Percentiles rank a stretch among this genome's conserved stretches.
Conservation (phyloP, 2,888 invertebrate genomes). For the Timandra comae region DNA sequence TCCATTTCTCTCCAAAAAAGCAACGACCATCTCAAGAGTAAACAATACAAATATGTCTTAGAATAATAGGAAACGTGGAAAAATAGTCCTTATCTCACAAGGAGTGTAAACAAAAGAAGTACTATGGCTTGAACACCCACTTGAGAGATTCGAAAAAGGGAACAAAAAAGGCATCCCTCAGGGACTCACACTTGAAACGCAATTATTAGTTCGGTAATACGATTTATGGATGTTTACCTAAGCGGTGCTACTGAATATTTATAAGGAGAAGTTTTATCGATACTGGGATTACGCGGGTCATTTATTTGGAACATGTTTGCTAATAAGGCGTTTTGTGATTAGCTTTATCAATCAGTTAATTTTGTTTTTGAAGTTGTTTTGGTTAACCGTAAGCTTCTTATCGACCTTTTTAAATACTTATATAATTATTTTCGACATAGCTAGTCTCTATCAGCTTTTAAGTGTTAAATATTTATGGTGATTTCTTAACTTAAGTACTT, state of each 20-base stretch:
- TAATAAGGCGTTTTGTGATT: no score
- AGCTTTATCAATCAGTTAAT: no score
- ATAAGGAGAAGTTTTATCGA: conserved; percentile 17
- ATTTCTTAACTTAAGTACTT: no score
- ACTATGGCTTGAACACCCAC: conserved; percentile 39
- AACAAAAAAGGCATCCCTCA: conserved; percentile 28
- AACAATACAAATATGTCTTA: not conserved
- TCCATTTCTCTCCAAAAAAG: not conserved
- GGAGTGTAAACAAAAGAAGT: conserved; percentile 45
- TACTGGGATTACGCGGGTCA: conserved; percentile 6
- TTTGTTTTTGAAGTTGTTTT: no score
- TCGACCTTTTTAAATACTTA: no score
- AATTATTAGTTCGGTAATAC: conserved; percentile 50
- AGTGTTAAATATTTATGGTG: no score
- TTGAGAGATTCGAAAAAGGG: conserved; percentile 19
- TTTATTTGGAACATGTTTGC: conserved; percentile 8
- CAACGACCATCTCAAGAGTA: not conserved
- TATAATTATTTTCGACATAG: no score
- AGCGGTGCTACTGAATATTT: conserved; percentile 26
- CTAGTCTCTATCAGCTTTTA: no score
- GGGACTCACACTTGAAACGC: conserved; percentile 40
- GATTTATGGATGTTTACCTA: conserved; percentile 31
- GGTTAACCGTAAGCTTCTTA: no score
- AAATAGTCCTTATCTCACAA: conserved; percentile 30
- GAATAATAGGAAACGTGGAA: conserved; percentile 4